Conservation (phyloP, 2,113 vertebrate genomes). For the Columba janthina region DNA sequence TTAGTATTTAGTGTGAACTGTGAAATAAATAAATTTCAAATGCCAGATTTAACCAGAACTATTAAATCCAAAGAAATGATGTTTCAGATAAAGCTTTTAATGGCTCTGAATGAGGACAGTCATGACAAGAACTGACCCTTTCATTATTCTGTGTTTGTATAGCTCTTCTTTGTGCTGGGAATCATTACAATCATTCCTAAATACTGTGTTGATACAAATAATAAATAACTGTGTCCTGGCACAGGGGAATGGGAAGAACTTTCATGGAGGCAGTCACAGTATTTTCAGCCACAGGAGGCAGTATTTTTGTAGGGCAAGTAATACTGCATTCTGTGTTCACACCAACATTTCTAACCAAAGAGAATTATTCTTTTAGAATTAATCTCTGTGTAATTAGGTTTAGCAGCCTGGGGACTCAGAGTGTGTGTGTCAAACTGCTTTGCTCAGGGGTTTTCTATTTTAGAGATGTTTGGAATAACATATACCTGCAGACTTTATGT, state of each 20-base stretch:
- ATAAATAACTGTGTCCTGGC: neutral
- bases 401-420: neutral
- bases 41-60: neutral
- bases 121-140: neutral
- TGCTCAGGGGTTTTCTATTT: neutral
- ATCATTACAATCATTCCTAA: constrained; percentile 2
- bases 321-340: neutral
- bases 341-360: neutral
- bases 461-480: neutral
- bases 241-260: neutral
- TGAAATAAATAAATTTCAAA: neutral
- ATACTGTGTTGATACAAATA: neutral
- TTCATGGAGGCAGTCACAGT: neutral
- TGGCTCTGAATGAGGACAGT: neutral
- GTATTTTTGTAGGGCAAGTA: neutral
- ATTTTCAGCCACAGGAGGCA: neutral
- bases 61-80: neutral
- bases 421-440: neutral
- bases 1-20: neutral
- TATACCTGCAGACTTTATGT: neutral
- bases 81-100: neutral
- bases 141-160: constrained; percentile 17
- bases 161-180: neutral
- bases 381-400: neutral
- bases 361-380: neutral